Evolutionary conservation across 2,113 vertebrate species (phyloP), one percentile per base, ranked within the genome.

Genomic region (Macaca nemestrina): DNA sequence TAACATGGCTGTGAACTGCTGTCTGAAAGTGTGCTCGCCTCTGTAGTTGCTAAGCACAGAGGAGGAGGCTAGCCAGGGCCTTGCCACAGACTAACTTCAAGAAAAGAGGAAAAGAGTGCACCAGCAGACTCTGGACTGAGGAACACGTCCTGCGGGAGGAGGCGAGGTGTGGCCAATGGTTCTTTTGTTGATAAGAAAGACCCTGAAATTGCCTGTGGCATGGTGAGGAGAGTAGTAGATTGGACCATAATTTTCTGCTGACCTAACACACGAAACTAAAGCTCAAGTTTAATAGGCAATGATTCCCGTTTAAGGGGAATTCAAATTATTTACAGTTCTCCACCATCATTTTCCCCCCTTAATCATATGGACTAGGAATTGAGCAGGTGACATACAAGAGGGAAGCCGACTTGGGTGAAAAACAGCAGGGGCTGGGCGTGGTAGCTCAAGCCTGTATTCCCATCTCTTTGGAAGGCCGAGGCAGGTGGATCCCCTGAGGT

Each of bases 161-260:
- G 11, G 5, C 2, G 0, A 38, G 38, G 14, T 40, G 64, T 20
- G 16, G 38, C 67, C 43, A 30, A 0, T 27, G 27, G 27, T 79
- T 79, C 59, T 82, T 50, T 55, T 13, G 2, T 45, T 43, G 27
- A 11, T 32, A n/a, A 73, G 35, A 27, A 50, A 67, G 23, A 43
- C 27, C 52, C 55, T 1, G 5, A 75, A 61, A 30, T 76, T 14
- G 0, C 85, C 61, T 52, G 22, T 68, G 18, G 17, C 1, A 0
- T 17, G 23, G 7, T 10, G 23, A 70, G 25, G 64, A 81, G 30
- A 72, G 8, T 1, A 45, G 35, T 14, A 25, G 30, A 67, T 27
- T 48, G 43, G 43, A 25, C 64, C 3, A 0, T 88, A 32, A 38
- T 59, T 18, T 78, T 75, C 75, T 55, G 32, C 16, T 78, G n/a